Conservation (phyloP, 1,140 invertebrate species). For the Sinella curviseta region DNA sequence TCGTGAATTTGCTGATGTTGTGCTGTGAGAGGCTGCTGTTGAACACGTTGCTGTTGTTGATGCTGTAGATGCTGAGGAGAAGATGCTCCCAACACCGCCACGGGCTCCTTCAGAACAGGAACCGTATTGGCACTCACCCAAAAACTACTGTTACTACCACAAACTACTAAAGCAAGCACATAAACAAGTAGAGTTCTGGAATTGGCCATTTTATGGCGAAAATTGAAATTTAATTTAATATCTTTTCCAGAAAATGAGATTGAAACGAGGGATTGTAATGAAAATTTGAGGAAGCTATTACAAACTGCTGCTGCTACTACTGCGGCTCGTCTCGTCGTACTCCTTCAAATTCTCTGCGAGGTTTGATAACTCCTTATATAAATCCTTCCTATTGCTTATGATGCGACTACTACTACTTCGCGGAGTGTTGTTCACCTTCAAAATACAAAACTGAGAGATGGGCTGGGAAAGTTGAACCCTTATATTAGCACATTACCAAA, state of each 20-base stretch:
- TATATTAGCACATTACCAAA: background rate
- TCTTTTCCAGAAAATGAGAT: constrained; percentile 6
- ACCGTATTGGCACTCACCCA: background rate
- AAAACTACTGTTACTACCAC: background rate
- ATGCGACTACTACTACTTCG: background rate
- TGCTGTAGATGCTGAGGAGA: background rate
- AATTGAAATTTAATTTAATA: constrained; percentile 26
- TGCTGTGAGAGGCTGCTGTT: background rate
- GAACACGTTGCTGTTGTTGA: background rate
- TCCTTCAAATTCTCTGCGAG: no score
- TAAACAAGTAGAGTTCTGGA: constrained; percentile 11
- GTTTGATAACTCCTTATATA: no score
- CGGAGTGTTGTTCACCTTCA: background rate
- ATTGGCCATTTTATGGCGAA: constrained; percentile 24
- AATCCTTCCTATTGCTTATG: background rate
- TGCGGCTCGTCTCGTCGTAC: background rate
- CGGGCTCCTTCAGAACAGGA: background rate
- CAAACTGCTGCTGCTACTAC: background rate
- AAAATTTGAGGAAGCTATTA: constrained; percentile 17
- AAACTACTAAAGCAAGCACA: constrained; percentile 4
- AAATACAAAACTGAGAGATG: background rate
- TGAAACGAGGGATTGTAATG: background rate
- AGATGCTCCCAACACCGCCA: background rate
- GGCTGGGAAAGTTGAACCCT: background rate
- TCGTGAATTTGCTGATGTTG: background rate